Evolutionary conservation across 2,797 vertebrate species (phyloP).

Genomic region (Xenentodon cancila): DNA sequence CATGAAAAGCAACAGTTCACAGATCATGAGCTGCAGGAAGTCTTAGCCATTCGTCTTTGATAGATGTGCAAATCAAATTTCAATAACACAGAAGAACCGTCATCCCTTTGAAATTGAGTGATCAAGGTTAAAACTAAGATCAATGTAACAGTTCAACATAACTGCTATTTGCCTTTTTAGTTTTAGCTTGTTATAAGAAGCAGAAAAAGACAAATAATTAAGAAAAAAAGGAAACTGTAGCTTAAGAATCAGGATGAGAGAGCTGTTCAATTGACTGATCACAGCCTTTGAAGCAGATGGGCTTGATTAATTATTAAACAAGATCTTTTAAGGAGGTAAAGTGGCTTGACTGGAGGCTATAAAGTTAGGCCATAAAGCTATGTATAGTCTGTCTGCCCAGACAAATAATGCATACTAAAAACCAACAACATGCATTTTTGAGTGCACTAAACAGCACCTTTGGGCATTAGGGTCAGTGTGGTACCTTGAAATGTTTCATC

Average conservation of each 20-base stretch:
- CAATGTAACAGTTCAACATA: conserved; percentile 38
- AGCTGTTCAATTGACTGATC: conserved; percentile 66
- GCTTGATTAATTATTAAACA: conserved; percentile 79
- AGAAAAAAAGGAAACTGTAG: conserved; percentile 43
- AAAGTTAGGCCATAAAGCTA: conserved; percentile 52
- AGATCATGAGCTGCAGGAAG: conserved; percentile 22
- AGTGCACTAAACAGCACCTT: conserved; percentile 24
- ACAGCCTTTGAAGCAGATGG: conserved; percentile 71
- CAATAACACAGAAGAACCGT: conserved; percentile 17
- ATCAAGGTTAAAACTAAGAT: conserved; percentile 25
- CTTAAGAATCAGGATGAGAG: conserved; percentile 38
- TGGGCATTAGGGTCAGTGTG: conserved; percentile 45
- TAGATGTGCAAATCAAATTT: conserved; percentile 35
- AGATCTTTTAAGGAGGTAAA: conserved; percentile 73
- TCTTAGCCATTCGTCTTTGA: conserved; percentile 18
- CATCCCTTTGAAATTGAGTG: conserved; percentile 32
- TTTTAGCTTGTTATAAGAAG: conserved; percentile 26
- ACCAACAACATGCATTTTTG: conserved; percentile 51
- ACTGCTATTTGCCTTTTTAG: conserved; percentile 53
- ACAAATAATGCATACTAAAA: conserved; percentile 59
- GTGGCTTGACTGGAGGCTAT: conserved; percentile 62
- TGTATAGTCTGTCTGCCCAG: conserved; percentile 53
- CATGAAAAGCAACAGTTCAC: conserved; percentile 15
- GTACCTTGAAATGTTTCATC: conserved; percentile 63
- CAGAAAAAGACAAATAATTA: conserved; percentile 54